Percentiles rank a stretch among this genome's conserved stretches.
Conservation (phyloP, 2,113 vertebrate species). For the Phylloscopus trochilus region DNA sequence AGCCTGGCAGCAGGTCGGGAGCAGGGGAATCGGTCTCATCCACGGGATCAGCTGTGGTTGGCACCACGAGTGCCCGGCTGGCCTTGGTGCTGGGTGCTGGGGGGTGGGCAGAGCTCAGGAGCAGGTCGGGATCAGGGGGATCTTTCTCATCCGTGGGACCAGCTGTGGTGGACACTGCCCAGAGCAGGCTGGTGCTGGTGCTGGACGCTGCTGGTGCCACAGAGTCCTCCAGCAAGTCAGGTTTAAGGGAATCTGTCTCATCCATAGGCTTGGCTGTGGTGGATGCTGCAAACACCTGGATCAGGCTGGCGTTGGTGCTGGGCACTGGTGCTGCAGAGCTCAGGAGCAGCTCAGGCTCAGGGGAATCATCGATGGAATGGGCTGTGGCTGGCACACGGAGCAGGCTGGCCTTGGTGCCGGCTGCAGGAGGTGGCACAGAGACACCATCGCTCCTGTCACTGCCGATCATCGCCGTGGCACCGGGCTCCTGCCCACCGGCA, state of each 20-base stretch:
- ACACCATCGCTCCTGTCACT: fast-evolving
- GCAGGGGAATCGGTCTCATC: neutral
- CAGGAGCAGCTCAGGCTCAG: neutral
- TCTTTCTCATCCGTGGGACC: fast-evolving
- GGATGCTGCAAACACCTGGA: fast-evolving
- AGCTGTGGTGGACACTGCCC: fast-evolving
- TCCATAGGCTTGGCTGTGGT: fast-evolving
- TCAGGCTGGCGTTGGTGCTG: neutral
- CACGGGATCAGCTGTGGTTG: fast-evolving
- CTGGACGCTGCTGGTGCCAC: fast-evolving
- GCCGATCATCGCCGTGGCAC: fast-evolving
- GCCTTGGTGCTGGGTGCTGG: fast-evolving
- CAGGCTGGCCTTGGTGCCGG: neutral
- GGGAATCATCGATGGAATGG: neutral
- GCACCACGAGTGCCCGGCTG: fast-evolving
- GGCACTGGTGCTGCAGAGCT: neutral
- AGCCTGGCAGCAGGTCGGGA: neutral
- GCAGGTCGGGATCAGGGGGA: fast-evolving
- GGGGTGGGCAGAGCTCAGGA: neutral
- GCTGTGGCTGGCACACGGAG: neutral
- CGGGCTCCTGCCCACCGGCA: fast-evolving
- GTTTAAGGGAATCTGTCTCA: neutral
- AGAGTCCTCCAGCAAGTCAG: fast-evolving
- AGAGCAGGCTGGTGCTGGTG: fast-evolving
- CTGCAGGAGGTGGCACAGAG: neutral